Evolutionary conservation across 2,797 vertebrate genomes (phyloP), one percentile per base, ranked within the genome.

Genomic region (Alca torda): DNA sequence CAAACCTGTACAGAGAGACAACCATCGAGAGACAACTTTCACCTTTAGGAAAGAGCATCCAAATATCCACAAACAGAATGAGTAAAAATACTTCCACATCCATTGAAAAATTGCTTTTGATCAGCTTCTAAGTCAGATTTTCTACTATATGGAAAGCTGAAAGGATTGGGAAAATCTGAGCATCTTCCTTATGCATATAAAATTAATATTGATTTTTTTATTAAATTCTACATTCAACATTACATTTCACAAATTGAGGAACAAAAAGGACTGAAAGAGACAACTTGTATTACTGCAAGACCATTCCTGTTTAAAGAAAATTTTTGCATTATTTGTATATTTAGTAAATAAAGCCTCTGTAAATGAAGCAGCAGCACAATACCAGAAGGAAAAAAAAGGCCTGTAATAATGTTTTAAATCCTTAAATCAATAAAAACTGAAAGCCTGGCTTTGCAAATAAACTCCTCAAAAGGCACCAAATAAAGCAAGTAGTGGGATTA

Each of bases 371-470:
- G 93, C 73, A 95, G 95, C 13, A 0, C 69, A 95, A 80, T 64
- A 97, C 33, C 89, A 90, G 64, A 17, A 21, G 19, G 4, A 86
- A 50, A 31, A 90, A 76, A 91, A 92, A 96, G 68, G 74, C 73
- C 74, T 84, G 67, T 79, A 88, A 95, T 75, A 84, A 78, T 50
- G 56, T 94, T 96, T 94, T 96, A 92, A 95, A 95, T 94, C 68
- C 94, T 96, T 87, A 95, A 68, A 81, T 88, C 92, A 96, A 93
- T 88, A 96, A 97, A 95, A 98, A 18, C 60, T 23, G 85, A 97
- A 98, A 97, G 94, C 84, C 95, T 91, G 73, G 59, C 93, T 97
- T 95, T 95, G 96, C 87, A 97, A 96, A 97, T 88, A 96, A 97
- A 94, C 54, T 78, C 56, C 60, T 92, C 43, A 87, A 92, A 97